Conservation (phyloP, 2,797 vertebrate genomes). For the Phataginus tricuspis region DNA sequence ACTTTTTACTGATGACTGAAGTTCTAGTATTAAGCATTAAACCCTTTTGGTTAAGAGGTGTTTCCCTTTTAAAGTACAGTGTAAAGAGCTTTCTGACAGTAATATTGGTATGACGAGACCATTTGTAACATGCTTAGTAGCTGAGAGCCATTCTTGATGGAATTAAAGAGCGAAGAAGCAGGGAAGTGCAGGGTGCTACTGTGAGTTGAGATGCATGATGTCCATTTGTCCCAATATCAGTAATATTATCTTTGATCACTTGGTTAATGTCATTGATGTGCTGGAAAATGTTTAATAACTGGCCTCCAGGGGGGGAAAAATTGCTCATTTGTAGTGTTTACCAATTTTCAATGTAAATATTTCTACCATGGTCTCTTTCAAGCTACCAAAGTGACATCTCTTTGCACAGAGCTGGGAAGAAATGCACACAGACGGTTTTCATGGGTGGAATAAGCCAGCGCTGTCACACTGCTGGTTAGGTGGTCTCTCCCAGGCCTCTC, state of each 20-base stretch:
- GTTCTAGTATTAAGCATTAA: not conserved
- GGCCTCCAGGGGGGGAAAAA: fast-evolving
- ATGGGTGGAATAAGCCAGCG: not conserved
- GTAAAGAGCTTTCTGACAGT: not conserved
- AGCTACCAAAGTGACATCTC: not conserved
- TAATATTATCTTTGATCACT: not conserved
- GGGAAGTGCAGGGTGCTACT: not conserved
- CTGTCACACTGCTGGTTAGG: not conserved
- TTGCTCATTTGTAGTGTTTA: not conserved
- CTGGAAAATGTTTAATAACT: not conserved
- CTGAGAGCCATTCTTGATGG: not conserved
- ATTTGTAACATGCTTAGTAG: not conserved
- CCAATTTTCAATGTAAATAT: not conserved
- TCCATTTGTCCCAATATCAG: not conserved
- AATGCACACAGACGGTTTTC: not conserved
- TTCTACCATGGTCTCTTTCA: not conserved
- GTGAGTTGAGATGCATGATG: not conserved
- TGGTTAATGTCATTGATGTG: not conserved
- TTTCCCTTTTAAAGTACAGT: not conserved
- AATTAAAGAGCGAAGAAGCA: not conserved
- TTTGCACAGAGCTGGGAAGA: not conserved
- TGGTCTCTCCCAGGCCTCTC: not conserved
- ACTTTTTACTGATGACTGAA: not conserved
- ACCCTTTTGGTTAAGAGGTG: not conserved
- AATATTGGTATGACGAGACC: not conserved